Conservation (phyloP, 2,888 invertebrate genomes). For the Psylliodes chrysocephalus region DNA sequence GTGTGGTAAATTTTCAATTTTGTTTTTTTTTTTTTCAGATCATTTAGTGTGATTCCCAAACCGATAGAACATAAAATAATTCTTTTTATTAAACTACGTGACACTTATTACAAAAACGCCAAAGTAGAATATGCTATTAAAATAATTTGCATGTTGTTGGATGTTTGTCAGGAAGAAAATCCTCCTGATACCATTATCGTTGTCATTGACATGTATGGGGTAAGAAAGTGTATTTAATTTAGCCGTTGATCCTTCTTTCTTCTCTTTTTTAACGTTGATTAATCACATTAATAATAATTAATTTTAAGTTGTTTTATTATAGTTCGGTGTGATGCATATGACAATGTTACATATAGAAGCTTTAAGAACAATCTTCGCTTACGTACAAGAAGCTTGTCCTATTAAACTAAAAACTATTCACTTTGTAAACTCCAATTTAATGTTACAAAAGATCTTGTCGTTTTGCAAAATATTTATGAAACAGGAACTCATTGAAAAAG, state of each 20-base stretch:
- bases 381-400: background rate
- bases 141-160: background rate
- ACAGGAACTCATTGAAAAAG: background rate
- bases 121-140: background rate
- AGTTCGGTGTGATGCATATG: background rate
- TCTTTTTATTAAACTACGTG: background rate
- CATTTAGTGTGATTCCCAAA: background rate
- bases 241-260: too few species aligned
- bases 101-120: background rate
- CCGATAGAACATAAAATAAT: background rate
- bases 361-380: background rate
- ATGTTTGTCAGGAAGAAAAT: background rate
- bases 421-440: background rate
- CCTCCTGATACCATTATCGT: background rate
- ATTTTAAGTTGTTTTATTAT: background rate
- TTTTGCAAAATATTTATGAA: background rate
- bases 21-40: background rate
- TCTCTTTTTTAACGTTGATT: too few species aligned
- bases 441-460: background rate
- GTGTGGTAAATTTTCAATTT: background rate
- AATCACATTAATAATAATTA: too few species aligned
- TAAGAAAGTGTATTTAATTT: background rate
- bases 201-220: background rate
- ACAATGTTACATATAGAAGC: slow-evolving; percentile 5
- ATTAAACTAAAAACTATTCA: background rate